phyloP scores from a whole-genome alignment of 2,113 vertebrate species.

The Orcinus orca region DNA sequence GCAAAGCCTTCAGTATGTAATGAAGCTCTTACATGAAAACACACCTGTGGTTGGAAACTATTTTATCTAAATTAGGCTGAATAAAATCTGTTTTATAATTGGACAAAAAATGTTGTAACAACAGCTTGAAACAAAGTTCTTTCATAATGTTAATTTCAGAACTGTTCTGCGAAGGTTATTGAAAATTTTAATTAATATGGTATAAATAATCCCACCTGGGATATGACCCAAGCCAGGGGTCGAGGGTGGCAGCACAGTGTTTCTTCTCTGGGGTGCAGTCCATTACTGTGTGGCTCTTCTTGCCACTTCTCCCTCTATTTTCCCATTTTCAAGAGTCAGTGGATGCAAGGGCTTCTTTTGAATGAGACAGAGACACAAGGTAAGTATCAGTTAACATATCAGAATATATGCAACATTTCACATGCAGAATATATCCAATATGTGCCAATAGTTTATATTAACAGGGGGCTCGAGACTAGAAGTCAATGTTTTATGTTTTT shows the following conservation, averaged over 20 bases:
- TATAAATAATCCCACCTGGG: background rate
- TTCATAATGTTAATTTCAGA: background rate
- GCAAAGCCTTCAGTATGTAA: background rate
- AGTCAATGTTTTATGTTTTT: background rate
- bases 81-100: background rate
- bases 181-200: background rate
- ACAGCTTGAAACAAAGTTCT: background rate
- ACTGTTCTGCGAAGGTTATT: background rate
- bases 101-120: constrained; percentile 4
- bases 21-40: background rate
- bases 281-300: background rate
- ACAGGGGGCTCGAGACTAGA: background rate
- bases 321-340: background rate
- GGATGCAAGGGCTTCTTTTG: background rate
- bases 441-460: background rate
- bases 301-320: background rate
- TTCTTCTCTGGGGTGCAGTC: background rate
- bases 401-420: background rate
- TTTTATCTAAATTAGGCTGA: constrained; percentile 43
- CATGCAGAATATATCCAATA: background rate
- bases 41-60: background rate
- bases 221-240: no score
- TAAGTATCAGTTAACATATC: background rate
- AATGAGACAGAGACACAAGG: background rate
- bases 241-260: background rate